Percentiles rank a stretch among this genome's conserved stretches.
Conservation (phyloP, 1,140 invertebrate species). For the Sycophila sp. region DNA sequence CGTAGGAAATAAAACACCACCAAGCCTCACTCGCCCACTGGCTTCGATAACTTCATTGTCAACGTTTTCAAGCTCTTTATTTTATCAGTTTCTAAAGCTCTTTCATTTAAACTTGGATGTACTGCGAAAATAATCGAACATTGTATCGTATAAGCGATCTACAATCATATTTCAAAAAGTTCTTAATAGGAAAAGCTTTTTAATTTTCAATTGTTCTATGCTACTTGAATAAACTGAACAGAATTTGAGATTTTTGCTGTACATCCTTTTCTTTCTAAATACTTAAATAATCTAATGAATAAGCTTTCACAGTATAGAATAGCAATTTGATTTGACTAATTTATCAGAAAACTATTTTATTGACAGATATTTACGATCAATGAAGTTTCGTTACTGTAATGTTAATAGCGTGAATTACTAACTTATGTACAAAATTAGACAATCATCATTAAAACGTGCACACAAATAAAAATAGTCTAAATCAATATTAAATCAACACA, state of each 20-base stretch:
- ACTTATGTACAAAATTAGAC: not conserved
- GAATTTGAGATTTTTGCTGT: too few species aligned
- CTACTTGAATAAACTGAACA: too few species aligned
- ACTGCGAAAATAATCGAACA: not conserved
- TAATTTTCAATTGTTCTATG: too few species aligned
- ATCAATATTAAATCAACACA: conserved; percentile 3
- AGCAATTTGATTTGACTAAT: too few species aligned
- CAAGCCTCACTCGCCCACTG: not conserved
- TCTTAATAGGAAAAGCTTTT: too few species aligned
- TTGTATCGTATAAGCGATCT: too few species aligned
- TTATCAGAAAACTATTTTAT: too few species aligned
- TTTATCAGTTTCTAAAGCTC: not conserved
- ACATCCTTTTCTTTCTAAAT: too few species aligned
- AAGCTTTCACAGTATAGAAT: too few species aligned
- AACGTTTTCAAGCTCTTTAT: not conserved
- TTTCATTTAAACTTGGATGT: not conserved
- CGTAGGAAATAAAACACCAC: conserved; percentile 17
- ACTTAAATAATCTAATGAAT: too few species aligned
- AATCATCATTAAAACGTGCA: not conserved
- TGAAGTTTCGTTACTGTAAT: not conserved
- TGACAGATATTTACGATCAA: not conserved
- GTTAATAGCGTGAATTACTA: not conserved
- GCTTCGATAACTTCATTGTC: not conserved
- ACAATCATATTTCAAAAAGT: too few species aligned
- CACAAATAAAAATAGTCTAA: not conserved